These are phyloP conservation scores for Dryobotodes eremita DNA, from an alignment of 2,888 invertebrate species.

Conservation along the genomic window DNA sequence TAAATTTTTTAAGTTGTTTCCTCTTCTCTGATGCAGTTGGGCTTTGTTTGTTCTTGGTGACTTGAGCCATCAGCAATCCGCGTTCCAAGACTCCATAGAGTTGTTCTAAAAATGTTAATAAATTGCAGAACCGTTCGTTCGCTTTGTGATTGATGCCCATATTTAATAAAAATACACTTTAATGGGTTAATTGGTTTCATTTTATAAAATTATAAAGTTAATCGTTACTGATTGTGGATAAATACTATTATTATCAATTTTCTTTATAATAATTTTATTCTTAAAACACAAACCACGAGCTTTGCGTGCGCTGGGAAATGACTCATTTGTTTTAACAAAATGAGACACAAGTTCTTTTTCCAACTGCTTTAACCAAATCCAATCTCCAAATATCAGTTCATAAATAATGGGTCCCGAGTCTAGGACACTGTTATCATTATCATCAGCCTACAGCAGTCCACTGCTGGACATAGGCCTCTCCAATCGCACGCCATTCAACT, in stretches of 20 bases:
- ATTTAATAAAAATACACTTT: slow-evolving; percentile 18
- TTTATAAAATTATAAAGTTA: slow-evolving; percentile 1
- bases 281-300: not conserved
- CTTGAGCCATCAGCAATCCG: slow-evolving; percentile 1
- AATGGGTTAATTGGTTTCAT: slow-evolving; percentile 17
- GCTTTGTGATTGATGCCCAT: slow-evolving; percentile 18
- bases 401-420: not conserved
- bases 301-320: not conserved
- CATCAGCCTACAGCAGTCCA: not conserved
- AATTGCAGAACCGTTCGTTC: not conserved
- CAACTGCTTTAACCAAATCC: not conserved
- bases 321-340: not conserved
- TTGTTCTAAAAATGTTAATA: not conserved
- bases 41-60: not conserved
- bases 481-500: not conserved
- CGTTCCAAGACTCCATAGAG: not conserved
- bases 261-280: not conserved
- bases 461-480: not conserved
- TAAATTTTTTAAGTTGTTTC: not conserved
- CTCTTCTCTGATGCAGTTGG: too few relatives aligned
- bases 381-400: not conserved
- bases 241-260: not conserved
- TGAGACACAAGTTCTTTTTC: not conserved
- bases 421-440: not conserved
- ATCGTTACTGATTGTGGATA: slow-evolving; percentile 1